Percentiles rank a stretch among this genome's conserved stretches.
Conservation (phyloP, 1,140 invertebrate genomes). For the Zaprionus gabonicus region DNA sequence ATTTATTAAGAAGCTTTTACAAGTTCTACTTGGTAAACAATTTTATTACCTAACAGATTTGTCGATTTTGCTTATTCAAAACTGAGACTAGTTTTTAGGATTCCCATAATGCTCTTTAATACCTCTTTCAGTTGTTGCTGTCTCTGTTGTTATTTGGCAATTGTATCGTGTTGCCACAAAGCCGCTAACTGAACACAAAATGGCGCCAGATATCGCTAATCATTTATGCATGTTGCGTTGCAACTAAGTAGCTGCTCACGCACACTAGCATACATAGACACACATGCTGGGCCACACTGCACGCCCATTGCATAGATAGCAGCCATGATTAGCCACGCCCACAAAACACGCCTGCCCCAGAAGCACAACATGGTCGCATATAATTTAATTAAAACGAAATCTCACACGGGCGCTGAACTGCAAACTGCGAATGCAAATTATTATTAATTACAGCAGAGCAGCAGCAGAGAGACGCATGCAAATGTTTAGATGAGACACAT, state of each 20-base stretch:
- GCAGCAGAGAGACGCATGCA: constrained; percentile 39
- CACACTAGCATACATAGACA: background rate
- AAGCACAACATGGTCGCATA: constrained; percentile 44
- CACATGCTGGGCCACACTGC: background rate
- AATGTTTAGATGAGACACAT: constrained; percentile 42
- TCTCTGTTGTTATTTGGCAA: constrained; percentile 6
- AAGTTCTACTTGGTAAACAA: no score
- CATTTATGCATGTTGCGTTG: constrained; percentile 46
- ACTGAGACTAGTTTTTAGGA: background rate
- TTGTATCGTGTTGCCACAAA: constrained; percentile 11
- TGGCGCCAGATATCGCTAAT: constrained; percentile 34
- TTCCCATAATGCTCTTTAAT: background rate
- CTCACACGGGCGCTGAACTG: constrained; percentile 51
- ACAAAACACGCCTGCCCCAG: background rate
- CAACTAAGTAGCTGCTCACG: constrained; percentile 17
- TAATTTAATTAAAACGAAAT: constrained; percentile 61
- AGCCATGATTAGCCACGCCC: constrained; percentile 39
- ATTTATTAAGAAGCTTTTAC: no score
- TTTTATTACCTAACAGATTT: no score
- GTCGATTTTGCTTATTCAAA: background rate
- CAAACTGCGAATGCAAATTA: constrained; percentile 56
- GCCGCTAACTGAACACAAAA: constrained; percentile 30
- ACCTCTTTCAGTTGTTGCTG: background rate
- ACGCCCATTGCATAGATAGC: constrained; percentile 19
- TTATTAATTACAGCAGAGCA: constrained; percentile 51